A percentile compares a stretch with the other conserved stretches of the same genome.
Evolutionary conservation across 2,113 vertebrate species (phyloP).

Genomic region (Edolisoma coerulescens): DNA sequence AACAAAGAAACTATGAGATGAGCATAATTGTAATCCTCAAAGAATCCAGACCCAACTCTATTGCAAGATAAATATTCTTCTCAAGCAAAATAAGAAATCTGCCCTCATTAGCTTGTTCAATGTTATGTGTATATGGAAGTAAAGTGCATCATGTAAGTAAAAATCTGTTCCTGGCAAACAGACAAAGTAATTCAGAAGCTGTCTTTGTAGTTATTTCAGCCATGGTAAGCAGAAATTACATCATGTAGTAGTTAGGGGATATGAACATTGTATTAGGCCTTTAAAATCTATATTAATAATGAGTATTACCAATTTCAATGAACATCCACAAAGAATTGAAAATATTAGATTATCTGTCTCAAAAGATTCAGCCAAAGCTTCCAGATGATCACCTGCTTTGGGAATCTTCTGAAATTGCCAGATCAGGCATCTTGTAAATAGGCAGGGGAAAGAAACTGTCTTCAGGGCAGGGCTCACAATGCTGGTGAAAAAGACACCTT

Average conservation of each 20-base stretch:
- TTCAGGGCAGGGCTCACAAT: background rate
- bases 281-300: background rate
- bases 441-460: background rate
- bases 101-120: background rate
- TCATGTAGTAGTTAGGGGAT: background rate
- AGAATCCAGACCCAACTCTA: background rate
- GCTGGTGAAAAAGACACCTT: background rate
- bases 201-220: background rate
- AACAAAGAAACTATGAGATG: background rate
- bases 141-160: conserved; percentile 28
- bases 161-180: conserved; percentile 27
- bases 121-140: background rate
- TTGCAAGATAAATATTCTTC: background rate
- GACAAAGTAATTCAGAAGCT: conserved; percentile 6
- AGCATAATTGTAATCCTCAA: background rate
- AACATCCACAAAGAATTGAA: background rate
- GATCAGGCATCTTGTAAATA: background rate
- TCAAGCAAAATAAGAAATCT: conserved; percentile 10
- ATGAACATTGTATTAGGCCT: background rate
- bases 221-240: background rate
- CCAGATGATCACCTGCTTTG: background rate
- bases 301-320: background rate
- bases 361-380: background rate
- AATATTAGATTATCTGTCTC: background rate
- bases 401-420: background rate